phyloP scores from a whole-genome alignment of 92 coral and sea anemone species.

The Muricea muricata region DNA sequence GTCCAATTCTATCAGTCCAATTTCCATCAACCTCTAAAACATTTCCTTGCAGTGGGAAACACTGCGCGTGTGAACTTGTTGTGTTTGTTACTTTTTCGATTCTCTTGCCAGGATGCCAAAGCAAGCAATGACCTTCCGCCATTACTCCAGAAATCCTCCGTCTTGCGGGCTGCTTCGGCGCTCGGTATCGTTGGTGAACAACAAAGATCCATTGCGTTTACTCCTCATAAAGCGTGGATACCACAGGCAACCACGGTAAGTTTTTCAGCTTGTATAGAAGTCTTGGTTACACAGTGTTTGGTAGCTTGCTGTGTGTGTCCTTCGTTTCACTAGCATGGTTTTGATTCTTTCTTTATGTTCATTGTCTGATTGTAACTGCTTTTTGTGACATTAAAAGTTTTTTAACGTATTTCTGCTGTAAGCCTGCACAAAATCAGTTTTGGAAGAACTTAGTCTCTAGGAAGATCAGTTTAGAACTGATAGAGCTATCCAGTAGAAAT shows the following conservation, averaged over 20 bases:
- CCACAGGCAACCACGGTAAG: conserved; percentile 93
- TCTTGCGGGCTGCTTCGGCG: conserved; percentile 97
- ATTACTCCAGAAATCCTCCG: conserved; percentile 89
- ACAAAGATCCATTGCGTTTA: conserved; percentile 81
- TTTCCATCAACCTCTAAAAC: not conserved
- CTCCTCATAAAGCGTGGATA: conserved; percentile 97
- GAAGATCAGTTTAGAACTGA: too few species aligned
- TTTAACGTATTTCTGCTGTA: too few species aligned
- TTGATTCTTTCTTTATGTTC: too few species aligned
- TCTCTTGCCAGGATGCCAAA: conserved; percentile 46
- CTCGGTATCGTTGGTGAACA: conserved; percentile 92
- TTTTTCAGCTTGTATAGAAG: not conserved
- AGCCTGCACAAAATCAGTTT: too few species aligned
- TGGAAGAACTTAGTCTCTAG: too few species aligned
- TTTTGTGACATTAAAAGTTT: too few species aligned
- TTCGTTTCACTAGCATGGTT: too few species aligned
- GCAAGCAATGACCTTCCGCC: conserved; percentile 52
- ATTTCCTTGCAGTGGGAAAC: not conserved
- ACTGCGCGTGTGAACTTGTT: not conserved
- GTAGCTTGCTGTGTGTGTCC: too few species aligned
- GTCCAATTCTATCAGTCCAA: too few species aligned
- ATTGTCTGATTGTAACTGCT: too few species aligned
- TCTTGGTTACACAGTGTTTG: too few species aligned
- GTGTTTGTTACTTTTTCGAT: not conserved
- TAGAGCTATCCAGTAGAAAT: too few species aligned